These are phyloP conservation scores for Chondrosia reniformis DNA, from an alignment of 37 sponge, comb jelly and placozoan genomes.

Conservation along the genomic window DNA sequence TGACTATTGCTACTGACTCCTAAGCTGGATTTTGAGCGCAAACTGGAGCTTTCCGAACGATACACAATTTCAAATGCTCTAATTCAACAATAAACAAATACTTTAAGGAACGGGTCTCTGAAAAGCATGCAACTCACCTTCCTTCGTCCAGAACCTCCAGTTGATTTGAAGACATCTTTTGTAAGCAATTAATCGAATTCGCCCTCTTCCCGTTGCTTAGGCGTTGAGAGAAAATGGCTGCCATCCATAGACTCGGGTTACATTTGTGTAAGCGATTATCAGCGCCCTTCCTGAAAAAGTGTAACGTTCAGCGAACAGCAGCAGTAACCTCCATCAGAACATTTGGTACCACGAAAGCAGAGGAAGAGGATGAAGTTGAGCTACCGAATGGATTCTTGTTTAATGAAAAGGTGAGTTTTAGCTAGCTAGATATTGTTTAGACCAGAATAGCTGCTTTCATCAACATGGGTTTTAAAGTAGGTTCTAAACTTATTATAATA, in stretches of 20 bases:
- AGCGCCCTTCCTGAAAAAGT: not conserved
- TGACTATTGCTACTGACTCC: too few species aligned
- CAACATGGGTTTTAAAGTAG: too few species aligned
- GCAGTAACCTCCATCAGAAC: not conserved
- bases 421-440: too few species aligned
- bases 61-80: constrained; percentile 15
- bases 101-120: not conserved
- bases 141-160: constrained; percentile 25
- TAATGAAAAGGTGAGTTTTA: constrained; percentile 23
- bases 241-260: not conserved
- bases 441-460: too few species aligned
- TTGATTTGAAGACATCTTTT: constrained; percentile 5
- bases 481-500: too few species aligned
- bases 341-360: not conserved
- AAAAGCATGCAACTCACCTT: not conserved
- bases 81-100: not conserved
- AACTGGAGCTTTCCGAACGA: not conserved
- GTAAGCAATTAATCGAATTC: not conserved
- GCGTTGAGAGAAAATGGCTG: constrained; percentile 2
- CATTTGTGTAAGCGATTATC: not conserved
- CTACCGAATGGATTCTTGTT: constrained; percentile 30
- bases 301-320: not conserved
- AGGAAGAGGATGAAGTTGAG: constrained; percentile 6
- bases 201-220: not conserved
- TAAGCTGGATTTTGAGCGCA: not conserved